These are phyloP conservation scores for Mnemiopsis leidyi DNA, from an alignment of 37 sponge, comb jelly and placozoan genomes.

Conservation along the genomic window DNA sequence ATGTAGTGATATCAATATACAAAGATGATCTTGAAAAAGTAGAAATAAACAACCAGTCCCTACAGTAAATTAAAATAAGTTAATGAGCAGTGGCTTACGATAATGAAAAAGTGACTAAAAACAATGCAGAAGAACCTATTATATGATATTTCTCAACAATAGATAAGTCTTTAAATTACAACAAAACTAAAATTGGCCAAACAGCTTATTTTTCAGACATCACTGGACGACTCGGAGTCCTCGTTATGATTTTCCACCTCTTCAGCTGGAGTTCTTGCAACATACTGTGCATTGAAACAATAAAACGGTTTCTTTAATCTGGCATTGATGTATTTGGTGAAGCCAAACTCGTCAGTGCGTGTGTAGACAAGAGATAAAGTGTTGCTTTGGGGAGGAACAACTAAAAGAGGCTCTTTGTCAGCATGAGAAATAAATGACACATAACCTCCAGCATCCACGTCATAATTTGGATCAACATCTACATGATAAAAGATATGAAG, in stretches of 20 bases:
- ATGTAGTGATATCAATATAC: too few relatives aligned
- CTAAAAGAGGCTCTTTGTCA: constrained; percentile 21
- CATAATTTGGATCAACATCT: neutral
- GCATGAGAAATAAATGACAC: constrained; percentile 10
- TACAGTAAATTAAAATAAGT: too few relatives aligned
- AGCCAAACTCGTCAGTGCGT: constrained; percentile 20
- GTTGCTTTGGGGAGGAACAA: constrained; percentile 33
- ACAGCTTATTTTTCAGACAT: too few relatives aligned
- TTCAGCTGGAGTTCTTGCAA: neutral
- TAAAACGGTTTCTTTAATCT: neutral
- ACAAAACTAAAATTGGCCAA: too few relatives aligned
- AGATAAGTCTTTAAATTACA: too few relatives aligned
- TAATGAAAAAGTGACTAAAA: too few relatives aligned
- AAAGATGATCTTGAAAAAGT: too few relatives aligned
- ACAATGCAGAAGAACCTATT: too few relatives aligned
- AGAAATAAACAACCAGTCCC: too few relatives aligned
- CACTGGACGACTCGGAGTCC: neutral
- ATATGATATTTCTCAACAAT: too few relatives aligned
- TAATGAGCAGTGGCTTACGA: too few relatives aligned
- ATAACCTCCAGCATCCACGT: constrained; percentile 47
- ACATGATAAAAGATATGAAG: constrained; percentile 51
- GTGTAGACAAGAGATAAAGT: constrained; percentile 54
- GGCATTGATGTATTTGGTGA: constrained; percentile 17
- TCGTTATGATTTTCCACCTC: too few relatives aligned
- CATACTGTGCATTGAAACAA: constrained; percentile 5